These are phyloP conservation scores for Electrona antarctica DNA, from an alignment of 2,113 vertebrate species.

Conservation along the genomic window DNA sequence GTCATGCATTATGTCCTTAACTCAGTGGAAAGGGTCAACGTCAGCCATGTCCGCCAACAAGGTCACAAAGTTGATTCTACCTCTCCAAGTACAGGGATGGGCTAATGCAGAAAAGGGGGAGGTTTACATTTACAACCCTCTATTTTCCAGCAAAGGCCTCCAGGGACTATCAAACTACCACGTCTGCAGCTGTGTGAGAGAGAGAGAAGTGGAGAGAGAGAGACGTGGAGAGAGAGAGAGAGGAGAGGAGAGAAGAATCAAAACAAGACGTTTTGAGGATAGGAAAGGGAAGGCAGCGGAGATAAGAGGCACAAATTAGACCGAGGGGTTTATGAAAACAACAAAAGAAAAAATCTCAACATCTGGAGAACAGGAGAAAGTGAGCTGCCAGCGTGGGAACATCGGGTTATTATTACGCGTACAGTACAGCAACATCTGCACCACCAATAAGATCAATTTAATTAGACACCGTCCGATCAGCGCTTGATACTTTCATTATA, in stretches of 20 bases:
- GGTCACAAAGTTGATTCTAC: constrained; percentile 62
- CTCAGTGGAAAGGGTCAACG: neutral
- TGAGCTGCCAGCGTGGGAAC: constrained; percentile 29
- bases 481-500: neutral
- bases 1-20: neutral
- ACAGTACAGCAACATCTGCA: neutral
- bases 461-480: constrained; percentile 27
- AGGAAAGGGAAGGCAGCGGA: constrained; percentile 31
- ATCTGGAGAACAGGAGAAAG: constrained; percentile 49
- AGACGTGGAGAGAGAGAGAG: constrained; percentile 6
- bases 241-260: constrained; percentile 41
- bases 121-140: constrained; percentile 40
- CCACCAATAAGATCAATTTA: too few species aligned
- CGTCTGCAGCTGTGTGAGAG: constrained; percentile 68
- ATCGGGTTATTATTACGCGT: constrained; percentile 21
- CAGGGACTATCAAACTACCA: constrained; percentile 67
- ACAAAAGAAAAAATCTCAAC: constrained; percentile 34
- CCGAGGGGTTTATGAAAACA: constrained; percentile 37
- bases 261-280: constrained; percentile 35
- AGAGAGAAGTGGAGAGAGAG: neutral
- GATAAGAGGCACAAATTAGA: constrained; percentile 32
- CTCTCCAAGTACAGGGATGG: constrained; percentile 57
- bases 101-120: constrained; percentile 49
- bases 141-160: constrained; percentile 57
- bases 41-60: constrained; percentile 17